phyloP scores from a whole-genome alignment of 2,113 vertebrate species.

The Carollia perspicillata region DNA sequence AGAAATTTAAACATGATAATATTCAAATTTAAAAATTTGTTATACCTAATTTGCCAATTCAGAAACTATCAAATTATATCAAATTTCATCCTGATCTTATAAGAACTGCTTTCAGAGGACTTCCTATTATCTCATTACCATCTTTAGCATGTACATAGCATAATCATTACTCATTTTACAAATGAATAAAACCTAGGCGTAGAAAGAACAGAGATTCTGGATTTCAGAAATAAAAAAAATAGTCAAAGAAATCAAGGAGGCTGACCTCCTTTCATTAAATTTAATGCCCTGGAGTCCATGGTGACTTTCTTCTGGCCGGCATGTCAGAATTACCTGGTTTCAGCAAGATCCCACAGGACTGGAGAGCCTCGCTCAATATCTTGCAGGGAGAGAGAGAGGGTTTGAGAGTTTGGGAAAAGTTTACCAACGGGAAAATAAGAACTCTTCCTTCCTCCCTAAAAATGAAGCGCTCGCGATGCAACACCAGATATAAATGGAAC shows the following conservation, averaged over 20 bases:
- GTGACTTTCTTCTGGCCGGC: neutral
- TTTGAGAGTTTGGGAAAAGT: neutral
- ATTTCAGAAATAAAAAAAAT: neutral
- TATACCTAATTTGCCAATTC: neutral
- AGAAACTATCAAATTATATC: neutral
- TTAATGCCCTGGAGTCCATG: neutral
- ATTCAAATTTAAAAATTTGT: neutral
- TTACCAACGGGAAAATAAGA: neutral
- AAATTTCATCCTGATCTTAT: neutral
- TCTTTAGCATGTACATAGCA: neutral
- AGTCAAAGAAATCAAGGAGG: neutral
- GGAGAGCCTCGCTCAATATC: neutral
- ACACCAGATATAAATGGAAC: neutral
- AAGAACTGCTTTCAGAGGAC: neutral
- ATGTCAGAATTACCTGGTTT: neutral
- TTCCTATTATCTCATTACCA: neutral
- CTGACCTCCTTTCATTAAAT: neutral
- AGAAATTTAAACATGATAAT: neutral
- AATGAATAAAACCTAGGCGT: neutral
- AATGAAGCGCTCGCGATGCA: neutral
- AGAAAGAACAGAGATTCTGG: neutral
- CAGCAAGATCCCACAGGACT: neutral
- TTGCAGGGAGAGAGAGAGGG: neutral
- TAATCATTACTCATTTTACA: neutral
- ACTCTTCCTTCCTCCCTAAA: neutral